Base-by-base conservation (phyloP, 2,113 vertebrate genomes). In the Muscicapa adusta region DNA sequence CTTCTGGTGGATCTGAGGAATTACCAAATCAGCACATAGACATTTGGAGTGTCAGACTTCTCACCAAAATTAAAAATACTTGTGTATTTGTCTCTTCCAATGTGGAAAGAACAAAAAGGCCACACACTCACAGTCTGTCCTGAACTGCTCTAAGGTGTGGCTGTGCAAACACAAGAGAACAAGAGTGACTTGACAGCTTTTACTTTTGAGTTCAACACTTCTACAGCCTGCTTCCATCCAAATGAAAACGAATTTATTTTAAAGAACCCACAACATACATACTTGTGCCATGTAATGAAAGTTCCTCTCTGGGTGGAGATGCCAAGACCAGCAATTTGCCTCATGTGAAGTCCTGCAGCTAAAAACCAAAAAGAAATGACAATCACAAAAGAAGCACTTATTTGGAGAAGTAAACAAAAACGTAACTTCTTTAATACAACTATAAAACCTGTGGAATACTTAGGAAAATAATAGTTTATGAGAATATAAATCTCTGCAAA, bases 201-300 rank as follows among this genome's bases (percentile, higher is more conserved):
- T 71, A 58, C 47, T 89, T 74, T 53, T 31, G 2, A 63, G 20
- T 75, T 90, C 24, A 73, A 24, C 29, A 20, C 13, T 79, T 73
- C 31, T 19, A 43, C 14, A 60, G 24, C 33, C 26, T 82, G 16
- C 20, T 61, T 33, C 48, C 60, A 56, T 13, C 26, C 63, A 34
- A 61, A 74, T 17, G 6, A 62, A 57, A 4, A 36, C 17, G n/a
- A 61, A 33, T 24, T 66, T 3, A 45, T 56, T 82, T 62, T 60
- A 77, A 88, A 47, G n/a, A 81, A 36, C 10, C 60, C 29, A 76
- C 31, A 56, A 28, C 13, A 57, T 15, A 94, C 97, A 79, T 86
- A 98, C 99, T 98, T 99, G 98, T 99, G 97, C 99, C 99, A 99
- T 0, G 99, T 99, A 82, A 99, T 99, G 85, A 99, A 99, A 36